phyloP scores from a whole-genome alignment of 1,140 invertebrate species.

The Artemia franciscana region DNA sequence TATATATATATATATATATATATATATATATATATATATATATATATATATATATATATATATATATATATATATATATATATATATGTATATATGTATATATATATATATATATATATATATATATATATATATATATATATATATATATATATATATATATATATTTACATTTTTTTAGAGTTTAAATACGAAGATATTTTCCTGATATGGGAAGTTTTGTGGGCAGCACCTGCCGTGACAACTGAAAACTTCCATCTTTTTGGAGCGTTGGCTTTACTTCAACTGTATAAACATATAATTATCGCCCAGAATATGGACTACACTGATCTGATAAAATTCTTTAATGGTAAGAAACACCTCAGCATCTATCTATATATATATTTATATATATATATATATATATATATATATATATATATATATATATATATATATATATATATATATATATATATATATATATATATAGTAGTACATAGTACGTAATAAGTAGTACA shows the following conservation, averaged over 20 bases:
- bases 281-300: slow-evolving; percentile 79
- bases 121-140: no score
- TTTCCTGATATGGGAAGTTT: slow-evolving; percentile 79
- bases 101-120: no score
- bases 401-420: background rate
- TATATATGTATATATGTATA: no score
- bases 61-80: no score
- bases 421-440: background rate
- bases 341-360: slow-evolving; percentile 59
- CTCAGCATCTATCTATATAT: background rate
- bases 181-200: slow-evolving; percentile 78
- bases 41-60: no score
- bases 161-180: slow-evolving; percentile 16
- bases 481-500: background rate
- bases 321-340: slow-evolving; percentile 92
- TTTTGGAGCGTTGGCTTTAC: slow-evolving; percentile 70
- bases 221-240: slow-evolving; percentile 75
- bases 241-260: slow-evolving; percentile 70
- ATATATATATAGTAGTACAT: background rate
- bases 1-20: no score
- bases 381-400: slow-evolving; percentile 2
- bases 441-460: background rate
- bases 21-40: no score
- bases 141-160: no score
- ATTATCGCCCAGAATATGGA: slow-evolving; percentile 87